A percentile compares a stretch with the other conserved stretches of the same genome.
These are phyloP conservation scores for Myotis vivesi DNA, from an alignment of 2,797 vertebrate species.

Conservation along the genomic window DNA sequence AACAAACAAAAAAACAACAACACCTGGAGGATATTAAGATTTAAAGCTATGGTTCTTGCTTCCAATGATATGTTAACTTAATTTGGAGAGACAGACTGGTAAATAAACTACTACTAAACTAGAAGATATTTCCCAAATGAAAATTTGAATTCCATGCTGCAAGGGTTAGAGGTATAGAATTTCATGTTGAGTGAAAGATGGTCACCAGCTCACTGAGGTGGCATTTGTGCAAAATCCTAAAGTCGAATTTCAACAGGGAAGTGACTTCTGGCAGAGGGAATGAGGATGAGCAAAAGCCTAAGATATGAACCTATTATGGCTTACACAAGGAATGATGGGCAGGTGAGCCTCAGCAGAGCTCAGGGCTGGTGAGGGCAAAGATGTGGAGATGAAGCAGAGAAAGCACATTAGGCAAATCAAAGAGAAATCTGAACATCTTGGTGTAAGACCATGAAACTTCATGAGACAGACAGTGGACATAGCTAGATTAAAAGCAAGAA, in stretches of 20 bases:
- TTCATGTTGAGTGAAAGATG: conserved; percentile 22
- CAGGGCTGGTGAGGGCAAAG: background rate
- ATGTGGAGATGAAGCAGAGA: background rate
- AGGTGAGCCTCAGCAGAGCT: background rate
- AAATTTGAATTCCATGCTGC: background rate
- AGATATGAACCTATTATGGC: background rate
- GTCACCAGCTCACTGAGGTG: background rate
- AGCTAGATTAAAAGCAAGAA: background rate
- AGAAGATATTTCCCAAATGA: conserved; percentile 30
- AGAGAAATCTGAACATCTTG: background rate
- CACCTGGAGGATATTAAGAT: background rate
- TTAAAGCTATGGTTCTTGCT: background rate
- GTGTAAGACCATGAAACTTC: background rate
- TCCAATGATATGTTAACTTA: background rate
- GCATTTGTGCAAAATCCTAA: conserved; percentile 21
- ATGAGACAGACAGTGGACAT: background rate
- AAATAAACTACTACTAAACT: conserved; percentile 8
- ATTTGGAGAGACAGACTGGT: conserved; percentile 24
- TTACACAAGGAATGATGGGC: background rate
- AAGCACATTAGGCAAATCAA: background rate
- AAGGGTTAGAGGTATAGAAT: background rate
- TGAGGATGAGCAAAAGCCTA: background rate
- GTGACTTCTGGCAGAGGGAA: background rate
- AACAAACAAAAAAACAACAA: background rate
- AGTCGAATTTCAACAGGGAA: conserved; percentile 21